Evolutionary conservation across 2,888 invertebrate species (phyloP), one percentile per base, ranked within the genome.

Genomic region (Agrypnus murinus): DNA sequence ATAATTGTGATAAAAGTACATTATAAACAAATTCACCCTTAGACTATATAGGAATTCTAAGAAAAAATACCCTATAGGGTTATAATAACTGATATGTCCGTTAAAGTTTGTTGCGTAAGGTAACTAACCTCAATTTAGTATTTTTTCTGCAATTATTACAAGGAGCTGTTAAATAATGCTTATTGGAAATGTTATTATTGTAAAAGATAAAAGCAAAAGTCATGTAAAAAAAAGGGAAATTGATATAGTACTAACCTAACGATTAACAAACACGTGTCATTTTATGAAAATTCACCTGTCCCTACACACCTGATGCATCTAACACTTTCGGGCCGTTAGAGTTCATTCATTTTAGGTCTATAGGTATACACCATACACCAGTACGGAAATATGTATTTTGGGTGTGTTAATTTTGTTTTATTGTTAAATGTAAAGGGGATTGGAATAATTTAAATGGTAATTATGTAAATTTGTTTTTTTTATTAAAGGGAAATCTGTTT

Each of bases 231-330:
- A 25, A 57, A 32, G 55, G 14, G 19, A 25, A 36, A 57, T 14
- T 36, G 19, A 15, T 36, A 38, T 38, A n/a, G n/a, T 57, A 57
- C 36, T 65, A 72, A 58, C 63, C n/a, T 57, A 69, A 66, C 65
- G 66, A 71, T 65, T 31, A 45, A 9, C 70, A 74, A 78, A 78
- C 81, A 78, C 80, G 79, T 80, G 81, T 80, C 79, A 74, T 79
- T 79, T 77, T n/a, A n/a, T n/a, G 74, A 77, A 78, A 25, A 77
- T 80, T 77, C 82, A 82, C 82, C 82, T 82, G 82, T 81, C 78
- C 78, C 79, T 77, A 77, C 78, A 78, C 81, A 81, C 81, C 81
- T 81, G 81, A 81, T 80, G 76, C 78, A 75, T 73, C 60, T 62
- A 10, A 25, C 66, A 38, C 55, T 65, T 74, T 72, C 9, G 73